These are phyloP conservation scores for Drosophila infuscata DNA, from an alignment of 2,888 invertebrate genomes.

Conservation along the genomic window DNA sequence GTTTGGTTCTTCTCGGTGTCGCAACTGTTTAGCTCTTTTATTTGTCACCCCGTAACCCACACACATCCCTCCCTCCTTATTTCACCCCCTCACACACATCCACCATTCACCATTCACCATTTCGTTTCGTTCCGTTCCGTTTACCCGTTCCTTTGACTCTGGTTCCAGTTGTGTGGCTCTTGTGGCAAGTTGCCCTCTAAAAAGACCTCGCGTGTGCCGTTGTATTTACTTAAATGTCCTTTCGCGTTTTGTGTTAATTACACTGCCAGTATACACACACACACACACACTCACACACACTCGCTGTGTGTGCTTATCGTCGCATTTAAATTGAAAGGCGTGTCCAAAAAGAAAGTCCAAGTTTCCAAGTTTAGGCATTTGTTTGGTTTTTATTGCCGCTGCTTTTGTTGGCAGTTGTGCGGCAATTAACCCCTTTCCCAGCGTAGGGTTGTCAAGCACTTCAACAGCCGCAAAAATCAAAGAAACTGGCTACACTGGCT, in stretches of 20 bases:
- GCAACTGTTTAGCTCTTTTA: constrained; percentile 64
- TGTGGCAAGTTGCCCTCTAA: constrained; percentile 37
- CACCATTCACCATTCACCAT: constrained; percentile 25
- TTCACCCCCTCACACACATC: constrained; percentile 18
- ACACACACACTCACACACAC: constrained; percentile 13
- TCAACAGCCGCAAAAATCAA: not conserved
- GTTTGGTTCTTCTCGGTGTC: constrained; percentile 37
- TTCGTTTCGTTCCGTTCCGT: constrained; percentile 11
- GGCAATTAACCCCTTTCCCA: constrained; percentile 71
- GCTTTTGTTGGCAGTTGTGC: constrained; percentile 52
- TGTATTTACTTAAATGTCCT: constrained; percentile 69
- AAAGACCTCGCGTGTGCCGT: constrained; percentile 62
- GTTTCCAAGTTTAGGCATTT: constrained; percentile 41
- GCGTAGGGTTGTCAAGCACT: constrained; percentile 34
- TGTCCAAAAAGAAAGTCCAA: constrained; percentile 56
- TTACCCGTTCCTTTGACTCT: constrained; percentile 53
- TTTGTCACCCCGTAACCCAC: constrained; percentile 41
- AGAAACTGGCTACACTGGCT: not conserved
- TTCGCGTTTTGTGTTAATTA: constrained; percentile 74
- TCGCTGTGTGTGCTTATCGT: constrained; percentile 51
- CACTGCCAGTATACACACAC: constrained; percentile 42
- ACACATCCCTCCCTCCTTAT: not conserved
- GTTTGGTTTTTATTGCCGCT: constrained; percentile 56
- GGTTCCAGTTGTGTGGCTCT: constrained; percentile 4
- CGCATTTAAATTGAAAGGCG: constrained; percentile 76